phyloP scores from a whole-genome alignment of 1,140 invertebrate species.

The Diorhabda elongata region DNA sequence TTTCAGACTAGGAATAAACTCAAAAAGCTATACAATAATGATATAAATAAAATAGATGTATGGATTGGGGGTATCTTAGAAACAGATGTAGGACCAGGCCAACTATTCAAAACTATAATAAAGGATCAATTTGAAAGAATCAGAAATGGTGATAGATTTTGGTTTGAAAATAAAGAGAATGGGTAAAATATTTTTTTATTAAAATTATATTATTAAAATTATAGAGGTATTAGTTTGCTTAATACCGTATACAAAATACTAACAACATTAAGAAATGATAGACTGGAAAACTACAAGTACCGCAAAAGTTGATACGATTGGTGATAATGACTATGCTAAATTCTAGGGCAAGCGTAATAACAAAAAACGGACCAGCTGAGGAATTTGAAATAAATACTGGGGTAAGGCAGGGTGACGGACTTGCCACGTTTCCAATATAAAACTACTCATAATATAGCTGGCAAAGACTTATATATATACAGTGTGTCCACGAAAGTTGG shows the following conservation, averaged over 20 bases:
- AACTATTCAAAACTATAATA: constrained; percentile 56
- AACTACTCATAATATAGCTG: too few species aligned
- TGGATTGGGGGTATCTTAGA: constrained; percentile 70
- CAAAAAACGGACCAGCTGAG: too few species aligned
- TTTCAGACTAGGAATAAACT: constrained; percentile 48
- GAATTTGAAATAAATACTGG: too few species aligned
- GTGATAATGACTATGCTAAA: too few species aligned
- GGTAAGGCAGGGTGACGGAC: too few species aligned
- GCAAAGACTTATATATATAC: not conserved
- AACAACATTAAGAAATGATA: too few species aligned
- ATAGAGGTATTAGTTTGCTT: too few species aligned
- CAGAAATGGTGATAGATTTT: constrained; percentile 56
- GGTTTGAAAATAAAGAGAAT: constrained; percentile 55
- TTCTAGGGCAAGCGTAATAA: too few species aligned
- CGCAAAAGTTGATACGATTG: not conserved
- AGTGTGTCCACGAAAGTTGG: not conserved
- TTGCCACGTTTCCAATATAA: too few species aligned
- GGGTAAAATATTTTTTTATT: constrained; percentile 41
- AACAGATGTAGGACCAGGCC: constrained; percentile 55
- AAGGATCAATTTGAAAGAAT: constrained; percentile 56
- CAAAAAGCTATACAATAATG: constrained; percentile 48
- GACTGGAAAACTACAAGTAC: too few species aligned
- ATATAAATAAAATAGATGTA: constrained; percentile 58
- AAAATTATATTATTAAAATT: too few species aligned
- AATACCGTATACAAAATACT: too few species aligned